These are phyloP conservation scores for Dryas iulia DNA, from an alignment of 1,140 invertebrate species.

Conservation along the genomic window DNA sequence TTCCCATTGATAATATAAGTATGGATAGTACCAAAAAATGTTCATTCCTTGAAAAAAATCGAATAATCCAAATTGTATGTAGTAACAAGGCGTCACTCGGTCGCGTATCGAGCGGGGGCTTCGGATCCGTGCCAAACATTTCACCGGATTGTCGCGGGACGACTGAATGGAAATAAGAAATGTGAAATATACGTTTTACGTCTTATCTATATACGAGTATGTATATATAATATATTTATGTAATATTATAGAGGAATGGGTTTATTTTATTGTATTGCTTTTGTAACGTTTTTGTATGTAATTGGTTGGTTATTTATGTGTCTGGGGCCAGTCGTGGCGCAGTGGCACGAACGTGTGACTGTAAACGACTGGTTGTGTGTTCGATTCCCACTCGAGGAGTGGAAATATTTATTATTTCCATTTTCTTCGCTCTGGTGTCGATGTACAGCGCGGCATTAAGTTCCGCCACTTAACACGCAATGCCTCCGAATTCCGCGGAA, in stretches of 20 bases:
- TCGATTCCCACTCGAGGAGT: no score
- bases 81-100: constrained; percentile 30
- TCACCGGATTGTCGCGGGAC: constrained; percentile 13
- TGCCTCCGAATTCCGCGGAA: no score
- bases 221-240: background rate
- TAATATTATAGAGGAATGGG: background rate
- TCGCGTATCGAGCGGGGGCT: constrained; percentile 27
- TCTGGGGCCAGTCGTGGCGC: no score
- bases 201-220: background rate
- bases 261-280: background rate
- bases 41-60: constrained; percentile 39
- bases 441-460: no score
- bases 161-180: constrained; percentile 8
- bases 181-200: constrained; percentile 1
- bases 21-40: background rate
- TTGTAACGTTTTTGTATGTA: no score
- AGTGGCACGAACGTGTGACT: no score
- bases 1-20: no score
- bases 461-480: no score
- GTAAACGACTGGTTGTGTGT: no score
- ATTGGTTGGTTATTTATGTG: no score
- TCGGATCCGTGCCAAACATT: constrained; percentile 27
- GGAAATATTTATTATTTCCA: no score
- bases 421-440: no score
- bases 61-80: constrained; percentile 23